Evolutionary conservation across 2,888 invertebrate genomes (phyloP).

Genomic region (Bhutanitis thaidina): DNA sequence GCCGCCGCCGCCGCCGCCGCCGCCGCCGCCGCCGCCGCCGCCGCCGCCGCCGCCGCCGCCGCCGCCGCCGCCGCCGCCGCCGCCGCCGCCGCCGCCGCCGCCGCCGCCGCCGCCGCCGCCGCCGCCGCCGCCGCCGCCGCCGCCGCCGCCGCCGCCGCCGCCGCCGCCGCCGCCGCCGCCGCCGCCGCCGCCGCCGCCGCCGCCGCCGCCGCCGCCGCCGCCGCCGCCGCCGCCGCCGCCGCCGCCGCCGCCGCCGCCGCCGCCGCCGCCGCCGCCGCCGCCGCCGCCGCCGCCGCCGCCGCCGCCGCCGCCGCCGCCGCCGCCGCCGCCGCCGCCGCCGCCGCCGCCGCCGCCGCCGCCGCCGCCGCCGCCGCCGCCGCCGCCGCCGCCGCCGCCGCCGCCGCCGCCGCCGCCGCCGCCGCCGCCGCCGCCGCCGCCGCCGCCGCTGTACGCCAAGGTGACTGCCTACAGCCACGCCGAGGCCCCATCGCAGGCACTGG

Average conservation of each 20-base stretch:
- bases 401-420: slow-evolving; percentile 62
- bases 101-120: slow-evolving; percentile 62
- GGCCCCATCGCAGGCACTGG: slow-evolving; percentile 79
- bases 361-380: slow-evolving; percentile 60
- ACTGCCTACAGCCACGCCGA: slow-evolving; percentile 52
- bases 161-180: slow-evolving; percentile 62
- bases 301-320: slow-evolving; percentile 66
- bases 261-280: slow-evolving; percentile 62
- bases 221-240: slow-evolving; percentile 63
- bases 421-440: slow-evolving; percentile 64
- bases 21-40: slow-evolving; percentile 60
- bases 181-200: slow-evolving; percentile 65
- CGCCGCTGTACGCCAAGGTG: too few species aligned
- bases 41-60: slow-evolving; percentile 59
- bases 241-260: slow-evolving; percentile 63
- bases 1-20: slow-evolving; percentile 67
- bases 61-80: slow-evolving; percentile 61
- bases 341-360: slow-evolving; percentile 61
- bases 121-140: slow-evolving; percentile 60
- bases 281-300: slow-evolving; percentile 56
- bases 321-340: slow-evolving; percentile 61
- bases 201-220: slow-evolving; percentile 56
- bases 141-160: slow-evolving; percentile 60
- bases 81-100: slow-evolving; percentile 64
- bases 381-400: slow-evolving; percentile 63